Base-by-base conservation (phyloP, 53 echinoderm and acorn worm genomes). In the Stichopus horrens region DNA sequence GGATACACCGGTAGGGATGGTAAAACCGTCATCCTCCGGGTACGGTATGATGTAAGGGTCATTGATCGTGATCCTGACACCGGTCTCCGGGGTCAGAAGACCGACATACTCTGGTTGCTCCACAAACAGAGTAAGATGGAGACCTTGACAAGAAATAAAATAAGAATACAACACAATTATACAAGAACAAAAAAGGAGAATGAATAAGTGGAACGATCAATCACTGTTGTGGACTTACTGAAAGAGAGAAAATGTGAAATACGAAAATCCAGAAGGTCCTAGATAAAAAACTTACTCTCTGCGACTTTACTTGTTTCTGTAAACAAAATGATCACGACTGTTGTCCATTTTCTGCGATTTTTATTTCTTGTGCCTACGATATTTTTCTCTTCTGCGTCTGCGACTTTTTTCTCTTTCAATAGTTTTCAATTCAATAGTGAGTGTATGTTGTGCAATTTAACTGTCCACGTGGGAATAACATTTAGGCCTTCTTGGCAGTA, bases 81-180 rank as follows among this genome's bases (percentile, higher is more conserved):
- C 96, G 0, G 92, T 73, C 67, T 95, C 95, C 23, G 87, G 96
- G 9, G 93, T 83, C 53, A 96, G 92, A 58, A 96, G 91, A 5
- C 96, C 95, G 16, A 96, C 80, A 75, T 96, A 96, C 73, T 96
- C 96, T 5, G 96, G 95, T 83, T 93, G 93, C 58, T 96, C 96
- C 8, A 95, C 91, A 86, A 92, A 96, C 13, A 96, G 37, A 2
- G 96, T 96, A 10, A 96, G 54, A 58, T 95, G 95, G 8, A 96
- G 83, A 9, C 96, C 96, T 96, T 75, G 2, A 77, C 1, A 54
- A 76, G 23, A 54, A 74, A 74, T 8, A 74, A 74, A 21, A 23
- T 7, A 20, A 74, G 75, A 20, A 23, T 8, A 8, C n/a, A 67
- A n/a, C 68, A 11, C n/a, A 37, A 37, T 2, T 37, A 37, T 37